Evolutionary conservation across 2,797 vertebrate genomes (phyloP).

Genomic region (Falco cherrug): DNA sequence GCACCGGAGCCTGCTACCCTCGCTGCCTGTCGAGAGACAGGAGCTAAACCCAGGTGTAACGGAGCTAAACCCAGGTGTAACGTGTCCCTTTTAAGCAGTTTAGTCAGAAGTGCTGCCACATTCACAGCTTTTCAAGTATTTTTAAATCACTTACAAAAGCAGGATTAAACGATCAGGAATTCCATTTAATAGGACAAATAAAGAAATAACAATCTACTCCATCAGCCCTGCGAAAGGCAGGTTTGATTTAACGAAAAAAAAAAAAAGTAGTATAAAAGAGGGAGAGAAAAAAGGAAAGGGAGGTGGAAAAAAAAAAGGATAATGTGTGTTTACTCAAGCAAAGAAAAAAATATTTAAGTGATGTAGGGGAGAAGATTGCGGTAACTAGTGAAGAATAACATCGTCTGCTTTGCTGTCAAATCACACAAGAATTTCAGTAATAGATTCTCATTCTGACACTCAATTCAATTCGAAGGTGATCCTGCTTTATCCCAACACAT

Average conservation of each 20-base stretch:
- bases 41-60: conserved; percentile 10
- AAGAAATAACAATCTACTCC: conserved; percentile 86
- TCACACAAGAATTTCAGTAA: conserved; percentile 96
- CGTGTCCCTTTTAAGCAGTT: conserved; percentile 64
- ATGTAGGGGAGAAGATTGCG: conserved; percentile 88
- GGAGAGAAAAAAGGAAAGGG: conserved; percentile 69
- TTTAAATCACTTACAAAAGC: conserved; percentile 86
- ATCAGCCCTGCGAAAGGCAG: conserved; percentile 76
- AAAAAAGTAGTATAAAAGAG: conserved; percentile 66
- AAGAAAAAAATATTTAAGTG: conserved; percentile 96
- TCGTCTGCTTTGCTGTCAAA: conserved; percentile 91
- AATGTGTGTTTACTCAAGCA: conserved; percentile 95
- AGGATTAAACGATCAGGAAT: conserved; percentile 85
- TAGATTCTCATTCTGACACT: conserved; percentile 99
- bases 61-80: conserved; percentile 1
- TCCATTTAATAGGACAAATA: conserved; percentile 87
- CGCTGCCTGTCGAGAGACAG: background rate
- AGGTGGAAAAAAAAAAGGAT: conserved; percentile 84
- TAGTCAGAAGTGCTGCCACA: conserved; percentile 73
- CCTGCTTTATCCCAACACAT: conserved; percentile 99
- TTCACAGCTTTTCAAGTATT: conserved; percentile 79
- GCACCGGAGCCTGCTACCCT: background rate
- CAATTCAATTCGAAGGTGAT: conserved; percentile 99
- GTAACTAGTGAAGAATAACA: conserved; percentile 94
- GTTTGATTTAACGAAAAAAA: conserved; percentile 73